Base-by-base conservation (phyloP, 2,888 invertebrate species). In the Eueremaeus valkanovi region DNA sequence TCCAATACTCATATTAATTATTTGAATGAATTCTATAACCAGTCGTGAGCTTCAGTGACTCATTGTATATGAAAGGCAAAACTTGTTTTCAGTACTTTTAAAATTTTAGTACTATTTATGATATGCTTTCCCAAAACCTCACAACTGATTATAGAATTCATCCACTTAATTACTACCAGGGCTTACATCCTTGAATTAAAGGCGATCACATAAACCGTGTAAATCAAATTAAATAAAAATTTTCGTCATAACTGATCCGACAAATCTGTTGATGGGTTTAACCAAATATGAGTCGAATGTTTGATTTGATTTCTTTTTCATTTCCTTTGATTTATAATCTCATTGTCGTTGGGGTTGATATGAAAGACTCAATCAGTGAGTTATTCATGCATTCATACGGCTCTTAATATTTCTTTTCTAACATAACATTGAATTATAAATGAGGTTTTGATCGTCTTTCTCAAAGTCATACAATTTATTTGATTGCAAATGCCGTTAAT, bases 261-360 rank as follows among this genome's bases (percentile, higher is more conserved):
- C n/a, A n/a, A 8, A 66, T 21, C 31, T 66, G 63, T 66, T 66
- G 63, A 66, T 66, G 63, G 63, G 63, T 66, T 66, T 66, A 66
- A 66, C 63, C 63, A 58, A 58, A 58, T 58, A 29, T 58, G 33
- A 66, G 11, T 33, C 33, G 1, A 18, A n/a, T 9, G 33, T 61
- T 61, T 61, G 13, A 13, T 31, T 33, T 63, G 31, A 8, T 31
- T 55, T 55, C 21, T 3, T 24, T 21, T 58, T 58, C n/a, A 49
- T 58, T 24, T 27, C 21, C n/a, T 66, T 66, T 66, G 63, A 66
- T 66, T 66, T 66, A 66, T 31, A 66, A 66, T 66, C 36, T 66
- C 63, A 66, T 66, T 66, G 63, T 33, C 63, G 36, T n/a, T n/a
- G n/a, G n/a, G n/a, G n/a, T n/a, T n/a, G n/a, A n/a, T n/a, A n/a